Conservation (phyloP, 2,113 vertebrate genomes). For the Acrocephalus kingi region DNA sequence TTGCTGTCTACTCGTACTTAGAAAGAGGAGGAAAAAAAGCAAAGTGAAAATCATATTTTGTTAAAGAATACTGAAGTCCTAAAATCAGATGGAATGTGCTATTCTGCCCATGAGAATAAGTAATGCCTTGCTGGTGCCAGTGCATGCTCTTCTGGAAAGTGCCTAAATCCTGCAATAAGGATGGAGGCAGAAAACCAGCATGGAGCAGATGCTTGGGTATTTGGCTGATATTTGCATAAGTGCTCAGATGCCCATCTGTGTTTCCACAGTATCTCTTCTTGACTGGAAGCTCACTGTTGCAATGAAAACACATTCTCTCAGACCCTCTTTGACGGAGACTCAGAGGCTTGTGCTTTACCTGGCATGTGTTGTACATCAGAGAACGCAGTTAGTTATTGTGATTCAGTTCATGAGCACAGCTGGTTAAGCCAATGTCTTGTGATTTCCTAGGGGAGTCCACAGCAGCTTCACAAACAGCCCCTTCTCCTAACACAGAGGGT, state of each 20-base stretch:
- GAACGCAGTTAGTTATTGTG: neutral
- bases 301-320: neutral
- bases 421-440: neutral
- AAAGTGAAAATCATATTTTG: neutral
- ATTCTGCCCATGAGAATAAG: neutral
- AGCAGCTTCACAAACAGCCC: neutral
- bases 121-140: neutral
- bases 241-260: neutral
- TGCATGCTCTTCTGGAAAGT: neutral
- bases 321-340: neutral
- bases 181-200: neutral
- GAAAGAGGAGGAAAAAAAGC: neutral
- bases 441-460: neutral
- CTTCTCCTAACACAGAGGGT: rapidly evolving
- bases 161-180: neutral
- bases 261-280: neutral
- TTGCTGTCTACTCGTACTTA: neutral
- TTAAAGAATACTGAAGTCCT: neutral
- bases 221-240: neutral
- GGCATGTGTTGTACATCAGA: neutral
- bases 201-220: neutral
- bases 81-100: neutral
- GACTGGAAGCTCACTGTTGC: neutral
- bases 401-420: neutral
- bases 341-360: neutral